Percentiles rank a stretch among this genome's conserved stretches.
Evolutionary conservation across 2,113 vertebrate genomes (phyloP).

Genomic region (Uropsilus gracilis): DNA sequence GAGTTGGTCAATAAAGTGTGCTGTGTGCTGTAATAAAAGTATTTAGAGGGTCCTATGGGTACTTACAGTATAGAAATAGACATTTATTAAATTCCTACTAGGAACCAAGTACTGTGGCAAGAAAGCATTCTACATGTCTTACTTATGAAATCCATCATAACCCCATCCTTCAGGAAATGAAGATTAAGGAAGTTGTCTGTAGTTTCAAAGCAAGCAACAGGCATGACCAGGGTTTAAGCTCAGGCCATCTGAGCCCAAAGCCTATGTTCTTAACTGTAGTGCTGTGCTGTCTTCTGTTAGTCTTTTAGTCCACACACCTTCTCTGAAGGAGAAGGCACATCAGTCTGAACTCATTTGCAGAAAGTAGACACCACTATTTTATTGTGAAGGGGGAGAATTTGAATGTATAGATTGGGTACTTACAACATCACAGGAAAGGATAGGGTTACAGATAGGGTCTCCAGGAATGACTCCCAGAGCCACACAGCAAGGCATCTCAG

Average conservation of each 20-base stretch:
- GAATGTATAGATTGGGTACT: not conserved
- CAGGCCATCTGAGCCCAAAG: slow-evolving; percentile 32
- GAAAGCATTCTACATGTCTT: slow-evolving; percentile 1
- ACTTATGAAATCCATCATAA: slow-evolving; percentile 39
- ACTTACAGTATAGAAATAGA: not conserved
- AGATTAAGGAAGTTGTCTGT: slow-evolving; percentile 43
- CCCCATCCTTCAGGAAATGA: not conserved
- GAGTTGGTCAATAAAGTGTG: not conserved
- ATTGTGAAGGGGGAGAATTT: not conserved
- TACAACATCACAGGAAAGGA: not conserved
- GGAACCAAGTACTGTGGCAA: not conserved
- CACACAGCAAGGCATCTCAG: not conserved
- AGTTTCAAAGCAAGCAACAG: slow-evolving; percentile 20
- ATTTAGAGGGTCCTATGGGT: not conserved
- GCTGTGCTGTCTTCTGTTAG: not conserved
- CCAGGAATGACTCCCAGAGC: not conserved
- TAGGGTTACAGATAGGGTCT: not conserved
- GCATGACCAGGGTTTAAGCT: slow-evolving; percentile 20
- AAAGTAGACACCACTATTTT: slow-evolving; percentile 47
- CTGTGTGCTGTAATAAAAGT: not conserved
- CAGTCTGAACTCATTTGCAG: not conserved
- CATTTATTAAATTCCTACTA: not conserved
- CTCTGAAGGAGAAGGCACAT: not conserved
- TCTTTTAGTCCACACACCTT: not conserved
- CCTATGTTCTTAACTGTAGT: slow-evolving; percentile 54